These are phyloP conservation scores for Cherax quadricarinatus DNA, from an alignment of 1,140 invertebrate genomes.

Conservation along the genomic window DNA sequence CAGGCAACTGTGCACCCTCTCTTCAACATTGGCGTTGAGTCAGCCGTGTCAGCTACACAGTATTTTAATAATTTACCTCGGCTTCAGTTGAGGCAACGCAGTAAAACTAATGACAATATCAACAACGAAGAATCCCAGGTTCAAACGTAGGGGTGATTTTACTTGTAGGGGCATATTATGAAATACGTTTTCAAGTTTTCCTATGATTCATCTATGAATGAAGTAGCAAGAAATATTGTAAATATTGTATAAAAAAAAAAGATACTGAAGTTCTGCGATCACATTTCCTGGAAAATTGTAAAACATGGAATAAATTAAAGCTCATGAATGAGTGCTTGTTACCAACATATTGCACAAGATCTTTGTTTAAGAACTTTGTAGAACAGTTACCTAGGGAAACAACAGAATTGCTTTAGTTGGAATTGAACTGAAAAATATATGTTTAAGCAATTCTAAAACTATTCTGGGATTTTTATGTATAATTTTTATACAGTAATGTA, in stretches of 20 bases:
- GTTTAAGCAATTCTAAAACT: too few relatives aligned
- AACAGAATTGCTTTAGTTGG: too few relatives aligned
- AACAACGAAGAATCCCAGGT: not conserved
- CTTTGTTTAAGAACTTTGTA: too few relatives aligned
- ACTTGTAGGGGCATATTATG: not conserved
- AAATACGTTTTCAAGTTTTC: not conserved
- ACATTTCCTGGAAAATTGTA: not conserved
- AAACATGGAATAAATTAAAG: not conserved
- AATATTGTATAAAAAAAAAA: not conserved
- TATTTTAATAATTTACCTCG: slow-evolving; percentile 56
- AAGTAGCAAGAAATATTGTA: not conserved
- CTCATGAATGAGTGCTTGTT: not conserved
- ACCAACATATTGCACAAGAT: not conserved
- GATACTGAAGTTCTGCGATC: not conserved
- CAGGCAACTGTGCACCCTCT: slow-evolving; percentile 45
- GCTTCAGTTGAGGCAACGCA: slow-evolving; percentile 6
- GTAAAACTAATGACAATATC: not conserved
- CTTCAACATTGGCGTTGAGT: slow-evolving; percentile 61
- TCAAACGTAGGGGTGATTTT: slow-evolving; percentile 20
- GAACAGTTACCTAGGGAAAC: too few relatives aligned
- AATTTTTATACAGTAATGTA: not conserved
- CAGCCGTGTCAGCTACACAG: slow-evolving; percentile 43
- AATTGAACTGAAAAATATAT: too few relatives aligned
- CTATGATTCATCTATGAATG: not conserved
- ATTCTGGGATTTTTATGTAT: too few relatives aligned